Conservation (phyloP, 1,140 invertebrate genomes). For the Meloidogyne hapla region DNA sequence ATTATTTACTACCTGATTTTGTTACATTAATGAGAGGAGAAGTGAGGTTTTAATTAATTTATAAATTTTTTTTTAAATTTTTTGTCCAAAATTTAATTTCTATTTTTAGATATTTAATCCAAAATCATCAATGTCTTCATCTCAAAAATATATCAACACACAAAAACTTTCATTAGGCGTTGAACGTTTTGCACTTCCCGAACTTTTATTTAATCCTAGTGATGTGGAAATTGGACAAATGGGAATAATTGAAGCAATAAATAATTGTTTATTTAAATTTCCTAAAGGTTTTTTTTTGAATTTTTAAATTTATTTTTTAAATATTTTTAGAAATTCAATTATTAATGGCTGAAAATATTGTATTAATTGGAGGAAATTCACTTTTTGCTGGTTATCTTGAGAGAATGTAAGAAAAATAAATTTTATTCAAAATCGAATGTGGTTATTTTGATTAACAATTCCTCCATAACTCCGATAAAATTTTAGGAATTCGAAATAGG, state of each 20-base stretch:
- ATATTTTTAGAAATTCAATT: constrained; percentile 8
- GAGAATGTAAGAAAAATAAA: constrained; percentile 6
- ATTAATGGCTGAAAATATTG: constrained; percentile 17
- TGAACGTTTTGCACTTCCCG: constrained; percentile 81
- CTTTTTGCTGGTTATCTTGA: constrained; percentile 19
- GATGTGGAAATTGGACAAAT: constrained; percentile 90
- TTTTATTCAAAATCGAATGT: not conserved
- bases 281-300: constrained; percentile 21
- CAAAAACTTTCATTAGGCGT: constrained; percentile 73
- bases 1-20: constrained; percentile 94
- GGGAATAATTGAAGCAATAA: constrained; percentile 86
- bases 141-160: not conserved
- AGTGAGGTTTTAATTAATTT: constrained; percentile 66
- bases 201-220: constrained; percentile 88
- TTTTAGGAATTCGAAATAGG: too few relatives aligned
- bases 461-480: too few relatives aligned
- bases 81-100: constrained; percentile 51
- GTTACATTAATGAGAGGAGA: constrained; percentile 80
- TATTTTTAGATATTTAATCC: not conserved
- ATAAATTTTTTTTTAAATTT: not conserved
- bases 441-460: too few relatives aligned
- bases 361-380: constrained; percentile 19
- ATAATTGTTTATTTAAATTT: constrained; percentile 64
- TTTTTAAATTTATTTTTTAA: not conserved
- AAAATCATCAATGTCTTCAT: not conserved